These are phyloP conservation scores for Pipistrellus pygmaeus DNA, from an alignment of 2,797 vertebrate species.

Conservation along the genomic window DNA sequence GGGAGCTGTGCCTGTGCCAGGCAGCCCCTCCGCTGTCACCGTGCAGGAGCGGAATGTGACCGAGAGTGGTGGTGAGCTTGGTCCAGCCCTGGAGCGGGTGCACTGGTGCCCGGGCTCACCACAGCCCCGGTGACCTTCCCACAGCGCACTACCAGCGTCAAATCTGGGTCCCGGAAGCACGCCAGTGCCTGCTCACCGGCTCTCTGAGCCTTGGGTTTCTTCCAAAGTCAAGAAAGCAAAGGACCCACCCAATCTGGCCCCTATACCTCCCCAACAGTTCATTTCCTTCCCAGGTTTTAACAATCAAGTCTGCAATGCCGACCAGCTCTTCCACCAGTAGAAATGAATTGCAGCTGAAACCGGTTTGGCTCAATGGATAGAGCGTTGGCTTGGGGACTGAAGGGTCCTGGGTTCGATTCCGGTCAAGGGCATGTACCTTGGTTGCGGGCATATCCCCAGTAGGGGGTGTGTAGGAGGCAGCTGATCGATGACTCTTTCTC, in stretches of 20 bases:
- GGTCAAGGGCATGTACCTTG: no score
- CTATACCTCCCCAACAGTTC: neutral
- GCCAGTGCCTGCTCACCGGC: neutral
- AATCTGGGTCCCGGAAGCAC: neutral
- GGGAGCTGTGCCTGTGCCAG: neutral
- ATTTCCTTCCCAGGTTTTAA: neutral
- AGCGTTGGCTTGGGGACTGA: no score
- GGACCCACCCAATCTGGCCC: neutral
- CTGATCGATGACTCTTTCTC: no score
- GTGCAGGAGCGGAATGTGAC: neutral
- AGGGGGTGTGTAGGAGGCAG: no score
- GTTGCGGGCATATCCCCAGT: no score
- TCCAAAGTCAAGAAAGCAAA: slow-evolving; percentile 8
- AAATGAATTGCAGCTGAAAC: no score
- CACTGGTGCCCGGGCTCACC: neutral
- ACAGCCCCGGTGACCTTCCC: neutral
- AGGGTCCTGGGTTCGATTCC: no score
- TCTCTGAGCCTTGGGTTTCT: neutral
- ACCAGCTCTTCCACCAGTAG: neutral
- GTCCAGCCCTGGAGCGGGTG: neutral
- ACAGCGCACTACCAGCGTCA: neutral
- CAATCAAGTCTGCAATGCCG: neutral
- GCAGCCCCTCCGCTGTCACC: neutral
- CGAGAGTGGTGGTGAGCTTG: neutral
- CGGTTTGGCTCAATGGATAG: no score